Evolutionary conservation across 2,888 invertebrate species (phyloP).

Genomic region (Cryptus armator): DNA sequence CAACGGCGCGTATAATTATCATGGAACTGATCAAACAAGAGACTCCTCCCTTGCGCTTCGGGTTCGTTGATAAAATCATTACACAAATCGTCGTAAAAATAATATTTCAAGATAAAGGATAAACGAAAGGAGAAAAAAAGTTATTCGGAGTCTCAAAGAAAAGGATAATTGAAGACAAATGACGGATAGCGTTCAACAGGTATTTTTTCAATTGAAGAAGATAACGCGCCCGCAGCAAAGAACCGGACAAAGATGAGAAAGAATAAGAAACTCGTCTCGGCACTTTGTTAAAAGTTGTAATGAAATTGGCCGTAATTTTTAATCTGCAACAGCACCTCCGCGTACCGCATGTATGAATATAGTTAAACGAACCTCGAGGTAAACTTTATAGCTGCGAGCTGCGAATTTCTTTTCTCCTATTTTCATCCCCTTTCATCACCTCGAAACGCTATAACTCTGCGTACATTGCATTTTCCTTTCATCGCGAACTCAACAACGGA

Average conservation of each 20-base stretch:
- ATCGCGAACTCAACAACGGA: background rate
- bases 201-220: background rate
- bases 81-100: too few relatives aligned
- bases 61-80: too few relatives aligned
- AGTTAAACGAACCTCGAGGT: slow-evolving; percentile 19
- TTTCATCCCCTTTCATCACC: background rate
- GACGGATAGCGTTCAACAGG: too few relatives aligned
- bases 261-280: background rate
- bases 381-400: slow-evolving; percentile 23
- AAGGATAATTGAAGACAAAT: too few relatives aligned
- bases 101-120: too few relatives aligned
- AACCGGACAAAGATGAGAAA: background rate
- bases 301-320: slow-evolving; percentile 49
- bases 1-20: slow-evolving; percentile 46
- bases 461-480: slow-evolving; percentile 19
- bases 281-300: slow-evolving; percentile 37
- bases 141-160: too few relatives aligned
- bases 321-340: slow-evolving; percentile 11
- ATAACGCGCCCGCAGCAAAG: background rate
- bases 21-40: slow-evolving; percentile 27
- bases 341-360: background rate
- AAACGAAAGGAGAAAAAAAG: too few relatives aligned
- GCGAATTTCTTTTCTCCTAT: background rate
- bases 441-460: background rate
- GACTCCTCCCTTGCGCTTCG: background rate